phyloP scores from a whole-genome alignment of 2,113 vertebrate genomes.

The Nothoprocta perdicaria region DNA sequence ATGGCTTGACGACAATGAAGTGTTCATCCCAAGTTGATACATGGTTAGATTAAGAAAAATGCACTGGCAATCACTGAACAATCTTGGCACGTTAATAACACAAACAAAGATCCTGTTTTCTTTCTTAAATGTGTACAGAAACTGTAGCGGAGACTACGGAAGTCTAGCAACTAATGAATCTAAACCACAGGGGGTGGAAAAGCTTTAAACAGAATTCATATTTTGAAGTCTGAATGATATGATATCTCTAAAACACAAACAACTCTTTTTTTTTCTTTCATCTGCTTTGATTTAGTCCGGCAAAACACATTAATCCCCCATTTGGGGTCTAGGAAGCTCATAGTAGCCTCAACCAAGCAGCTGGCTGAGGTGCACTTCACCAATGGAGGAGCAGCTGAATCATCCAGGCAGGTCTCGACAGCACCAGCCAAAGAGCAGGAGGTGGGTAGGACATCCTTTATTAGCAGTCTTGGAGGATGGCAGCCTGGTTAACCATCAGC shows the following conservation, averaged over 20 bases:
- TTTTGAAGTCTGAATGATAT: constrained; percentile 48
- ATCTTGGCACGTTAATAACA: constrained; percentile 48
- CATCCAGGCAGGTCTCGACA: constrained; percentile 37
- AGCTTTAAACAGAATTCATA: constrained; percentile 54
- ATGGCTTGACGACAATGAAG: constrained; percentile 30
- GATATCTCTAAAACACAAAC: constrained; percentile 48
- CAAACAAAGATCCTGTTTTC: constrained; percentile 56
- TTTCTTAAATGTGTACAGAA: constrained; percentile 42
- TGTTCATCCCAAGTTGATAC: constrained; percentile 3
- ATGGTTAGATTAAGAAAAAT: constrained; percentile 52
- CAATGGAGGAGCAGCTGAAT: not conserved
- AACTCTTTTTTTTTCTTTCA: not conserved
- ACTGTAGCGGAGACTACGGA: constrained; percentile 44
- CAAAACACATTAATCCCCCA: not conserved
- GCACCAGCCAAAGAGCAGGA: not conserved
- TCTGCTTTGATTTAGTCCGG: constrained; percentile 47
- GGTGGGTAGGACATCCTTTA: constrained; percentile 18
- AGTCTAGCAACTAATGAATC: constrained; percentile 45
- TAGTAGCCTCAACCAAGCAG: constrained; percentile 6
- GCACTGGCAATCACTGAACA: constrained; percentile 27
- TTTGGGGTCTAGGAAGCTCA: not conserved
- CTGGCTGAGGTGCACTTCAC: not conserved
- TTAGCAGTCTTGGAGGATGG: not conserved
- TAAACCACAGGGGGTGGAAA: constrained; percentile 53
- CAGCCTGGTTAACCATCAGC: not conserved